phyloP scores from a whole-genome alignment of 2,797 vertebrate species.

The Phataginus tricuspis region DNA sequence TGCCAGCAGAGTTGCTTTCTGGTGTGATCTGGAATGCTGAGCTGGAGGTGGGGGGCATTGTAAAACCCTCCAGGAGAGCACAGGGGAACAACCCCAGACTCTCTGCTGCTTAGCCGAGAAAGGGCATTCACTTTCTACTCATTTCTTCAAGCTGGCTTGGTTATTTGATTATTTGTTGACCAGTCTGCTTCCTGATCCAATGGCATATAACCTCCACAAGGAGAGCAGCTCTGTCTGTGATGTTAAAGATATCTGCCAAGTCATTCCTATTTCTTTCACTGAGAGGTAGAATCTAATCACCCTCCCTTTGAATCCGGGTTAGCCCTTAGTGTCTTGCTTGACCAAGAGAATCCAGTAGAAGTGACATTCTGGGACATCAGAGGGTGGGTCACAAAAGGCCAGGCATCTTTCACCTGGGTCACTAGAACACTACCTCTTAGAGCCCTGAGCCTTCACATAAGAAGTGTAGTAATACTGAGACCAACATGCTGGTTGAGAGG shows the following conservation, averaged over 20 bases:
- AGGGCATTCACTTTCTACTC: background rate
- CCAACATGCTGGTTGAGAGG: background rate
- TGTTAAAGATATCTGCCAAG: background rate
- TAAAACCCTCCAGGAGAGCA: background rate
- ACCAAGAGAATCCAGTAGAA: background rate
- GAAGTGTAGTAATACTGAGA: background rate
- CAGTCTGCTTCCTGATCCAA: background rate
- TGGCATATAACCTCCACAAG: background rate
- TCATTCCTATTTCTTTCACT: background rate
- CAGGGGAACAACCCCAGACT: background rate
- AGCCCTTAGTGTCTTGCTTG: background rate
- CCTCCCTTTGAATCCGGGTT: background rate
- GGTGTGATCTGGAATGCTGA: background rate
- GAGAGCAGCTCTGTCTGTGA: background rate
- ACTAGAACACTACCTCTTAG: background rate
- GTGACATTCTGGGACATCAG: background rate
- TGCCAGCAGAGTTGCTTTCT: background rate
- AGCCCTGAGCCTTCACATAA: background rate
- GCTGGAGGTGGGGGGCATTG: background rate
- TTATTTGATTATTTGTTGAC: background rate
- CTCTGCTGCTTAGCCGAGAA: background rate
- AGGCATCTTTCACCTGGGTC: background rate
- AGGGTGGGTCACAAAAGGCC: background rate
- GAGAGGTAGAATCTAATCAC: background rate
- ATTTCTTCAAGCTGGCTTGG: background rate